Evolutionary conservation across 2,113 vertebrate species (phyloP), one percentile per base, ranked within the genome.

Genomic region (Motacilla alba): DNA sequence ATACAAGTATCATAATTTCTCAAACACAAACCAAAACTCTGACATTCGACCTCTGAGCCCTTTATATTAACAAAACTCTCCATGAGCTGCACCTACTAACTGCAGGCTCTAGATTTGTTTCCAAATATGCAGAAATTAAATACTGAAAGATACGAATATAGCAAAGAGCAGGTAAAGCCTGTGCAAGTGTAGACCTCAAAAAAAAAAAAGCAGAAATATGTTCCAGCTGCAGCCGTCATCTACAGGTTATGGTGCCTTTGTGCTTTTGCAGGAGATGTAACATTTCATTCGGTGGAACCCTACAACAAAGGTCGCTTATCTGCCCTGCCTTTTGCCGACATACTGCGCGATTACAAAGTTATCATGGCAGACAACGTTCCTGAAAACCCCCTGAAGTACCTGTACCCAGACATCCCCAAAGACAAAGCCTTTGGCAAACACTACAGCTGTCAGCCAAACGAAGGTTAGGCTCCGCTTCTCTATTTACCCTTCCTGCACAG

Each of bases 401-500:
- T 99, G n/a, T 99, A 99, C 77, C 99, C 99, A 14, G 98, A 99
- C 96, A 99, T 99, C 68, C 99, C 99, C 90, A 99, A 99, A 98
- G 99, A 99, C 17, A 99, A 99, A 81, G 99, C 99, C 26, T 99
- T 99, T 31, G 97, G 99, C 70, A 99, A 99, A 92, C 98, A 99
- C 97, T 99, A 99, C 98, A 99, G 99, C 98, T 99, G 98, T 81
- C 99, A 99, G 97, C 98, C 98, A 12, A 98, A 97, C 14, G 99
- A 99, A 99, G 99, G 99, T 97, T 79, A 89, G 98, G 31, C 68
- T 92, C 70, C 53, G 4, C 67, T 87, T 81, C 70, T 64, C 31
- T 90, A 1, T 56, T 44, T 73, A 44, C 13, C 12, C 56, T 83
- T 93, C 15, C 72, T 69, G 74, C 37, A 72, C 56, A 74, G 75